Evolutionary conservation across 2,113 vertebrate species (phyloP).

Genomic region (Pachypanchax playfairii): DNA sequence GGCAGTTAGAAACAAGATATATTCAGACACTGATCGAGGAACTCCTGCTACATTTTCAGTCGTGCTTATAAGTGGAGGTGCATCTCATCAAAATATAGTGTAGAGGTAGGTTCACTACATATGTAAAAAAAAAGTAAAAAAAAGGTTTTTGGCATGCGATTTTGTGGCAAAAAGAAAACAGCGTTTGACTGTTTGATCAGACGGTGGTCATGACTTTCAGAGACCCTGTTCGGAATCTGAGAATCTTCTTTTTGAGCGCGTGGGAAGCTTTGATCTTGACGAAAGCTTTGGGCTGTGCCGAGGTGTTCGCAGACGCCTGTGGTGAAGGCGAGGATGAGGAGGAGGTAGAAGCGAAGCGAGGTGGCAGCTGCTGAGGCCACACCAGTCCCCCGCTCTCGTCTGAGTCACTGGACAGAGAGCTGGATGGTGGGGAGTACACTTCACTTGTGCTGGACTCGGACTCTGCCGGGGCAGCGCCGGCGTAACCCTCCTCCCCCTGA

Average conservation of each 20-base stretch:
- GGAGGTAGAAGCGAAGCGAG: constrained; percentile 71
- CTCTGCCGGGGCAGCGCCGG: constrained; percentile 51
- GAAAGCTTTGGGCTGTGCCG: constrained; percentile 83
- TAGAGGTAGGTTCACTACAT: constrained; percentile 45
- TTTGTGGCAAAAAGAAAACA: constrained; percentile 5
- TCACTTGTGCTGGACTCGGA: constrained; percentile 86
- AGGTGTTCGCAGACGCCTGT: constrained; percentile 51
- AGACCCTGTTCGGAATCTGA: constrained; percentile 89
- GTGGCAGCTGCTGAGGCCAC: constrained; percentile 90
- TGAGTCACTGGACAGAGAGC: constrained; percentile 86
- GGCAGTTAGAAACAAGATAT: constrained; percentile 8
- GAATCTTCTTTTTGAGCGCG: constrained; percentile 92
- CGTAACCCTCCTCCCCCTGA: constrained; percentile 62
- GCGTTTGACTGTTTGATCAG: constrained; percentile 61
- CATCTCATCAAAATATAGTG: constrained; percentile 14
- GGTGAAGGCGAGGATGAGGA: constrained; percentile 74
- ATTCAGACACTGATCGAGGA: constrained; percentile 20
- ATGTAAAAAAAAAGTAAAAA: constrained; percentile 10
- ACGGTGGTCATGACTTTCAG: constrained; percentile 95
- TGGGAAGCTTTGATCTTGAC: constrained; percentile 94
- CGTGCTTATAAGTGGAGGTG: background rate
- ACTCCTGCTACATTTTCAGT: constrained; percentile 22
- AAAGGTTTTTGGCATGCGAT: constrained; percentile 4
- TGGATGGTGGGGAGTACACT: constrained; percentile 83
- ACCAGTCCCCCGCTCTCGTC: constrained; percentile 90